Percentiles rank a stretch among this genome's conserved stretches.
These are phyloP conservation scores for Spinibarbus caldwelli DNA, from an alignment of 2,797 vertebrate species.

Conservation along the genomic window DNA sequence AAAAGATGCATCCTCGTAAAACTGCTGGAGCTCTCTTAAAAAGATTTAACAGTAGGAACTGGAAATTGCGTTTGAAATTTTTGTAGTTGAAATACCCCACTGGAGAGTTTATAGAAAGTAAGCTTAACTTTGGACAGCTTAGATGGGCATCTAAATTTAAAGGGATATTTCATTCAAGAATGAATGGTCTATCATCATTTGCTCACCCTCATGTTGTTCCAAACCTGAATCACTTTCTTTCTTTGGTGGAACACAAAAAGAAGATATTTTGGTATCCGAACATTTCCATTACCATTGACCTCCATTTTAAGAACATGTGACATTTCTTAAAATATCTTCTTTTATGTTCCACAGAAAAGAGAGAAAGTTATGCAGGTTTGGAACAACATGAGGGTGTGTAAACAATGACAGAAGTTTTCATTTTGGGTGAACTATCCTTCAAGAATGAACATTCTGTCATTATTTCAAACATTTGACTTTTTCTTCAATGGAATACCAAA, in stretches of 20 bases:
- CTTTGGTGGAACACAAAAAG: background rate
- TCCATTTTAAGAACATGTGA: background rate
- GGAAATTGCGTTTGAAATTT: background rate
- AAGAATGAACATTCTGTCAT: background rate
- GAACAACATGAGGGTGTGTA: background rate
- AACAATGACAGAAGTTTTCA: background rate
- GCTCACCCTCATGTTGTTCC: background rate
- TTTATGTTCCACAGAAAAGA: background rate
- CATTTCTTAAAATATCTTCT: background rate
- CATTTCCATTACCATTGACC: background rate
- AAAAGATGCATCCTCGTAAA: background rate
- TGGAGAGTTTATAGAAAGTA: background rate
- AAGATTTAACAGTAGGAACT: background rate
- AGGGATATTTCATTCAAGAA: background rate
- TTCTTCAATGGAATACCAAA: background rate
- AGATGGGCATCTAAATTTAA: background rate
- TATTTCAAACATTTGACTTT: background rate
- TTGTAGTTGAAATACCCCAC: background rate
- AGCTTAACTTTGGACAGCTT: background rate
- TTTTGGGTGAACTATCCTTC: background rate
- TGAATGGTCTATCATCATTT: background rate
- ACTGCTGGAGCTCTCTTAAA: background rate
- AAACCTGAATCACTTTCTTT: background rate
- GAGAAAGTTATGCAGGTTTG: background rate
- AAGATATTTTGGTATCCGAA: background rate